phyloP scores from a whole-genome alignment of 2,797 vertebrate species.

The Coreius guichenoti region DNA sequence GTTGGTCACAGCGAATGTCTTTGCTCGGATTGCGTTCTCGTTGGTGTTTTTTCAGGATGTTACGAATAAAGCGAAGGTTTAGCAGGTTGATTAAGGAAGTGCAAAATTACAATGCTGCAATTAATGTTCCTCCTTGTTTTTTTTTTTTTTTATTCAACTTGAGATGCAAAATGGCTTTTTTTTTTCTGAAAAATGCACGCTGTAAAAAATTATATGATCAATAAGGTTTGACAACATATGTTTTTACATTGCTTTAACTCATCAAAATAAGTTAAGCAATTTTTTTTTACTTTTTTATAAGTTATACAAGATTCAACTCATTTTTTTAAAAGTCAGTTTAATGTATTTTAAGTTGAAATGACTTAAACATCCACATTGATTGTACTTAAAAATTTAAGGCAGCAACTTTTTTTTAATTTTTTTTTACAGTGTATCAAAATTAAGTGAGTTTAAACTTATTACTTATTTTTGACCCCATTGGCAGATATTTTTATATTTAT shows the following conservation, averaged over 20 bases:
- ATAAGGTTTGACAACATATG: no score
- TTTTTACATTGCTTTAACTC: no score
- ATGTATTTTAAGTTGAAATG: no score
- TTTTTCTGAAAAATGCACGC: neutral
- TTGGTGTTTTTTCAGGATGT: neutral
- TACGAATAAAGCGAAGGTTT: neutral
- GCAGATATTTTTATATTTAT: neutral
- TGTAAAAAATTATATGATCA: no score
- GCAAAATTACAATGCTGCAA: neutral
- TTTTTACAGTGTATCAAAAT: neutral
- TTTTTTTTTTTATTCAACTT: neutral
- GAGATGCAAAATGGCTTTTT: neutral
- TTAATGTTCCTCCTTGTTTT: neutral
- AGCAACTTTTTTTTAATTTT: no score
- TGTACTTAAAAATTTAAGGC: no score
- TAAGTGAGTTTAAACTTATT: neutral
- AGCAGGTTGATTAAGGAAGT: neutral
- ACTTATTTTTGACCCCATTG: neutral
- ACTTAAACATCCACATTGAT: no score
- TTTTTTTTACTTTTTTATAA: no score
- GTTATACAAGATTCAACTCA: no score
- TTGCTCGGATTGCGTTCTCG: neutral
- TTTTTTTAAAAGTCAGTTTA: no score
- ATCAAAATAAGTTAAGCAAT: no score
- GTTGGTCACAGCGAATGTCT: neutral